These are phyloP conservation scores for Bombus ignitus DNA, from an alignment of 1,140 invertebrate species.

Conservation along the genomic window DNA sequence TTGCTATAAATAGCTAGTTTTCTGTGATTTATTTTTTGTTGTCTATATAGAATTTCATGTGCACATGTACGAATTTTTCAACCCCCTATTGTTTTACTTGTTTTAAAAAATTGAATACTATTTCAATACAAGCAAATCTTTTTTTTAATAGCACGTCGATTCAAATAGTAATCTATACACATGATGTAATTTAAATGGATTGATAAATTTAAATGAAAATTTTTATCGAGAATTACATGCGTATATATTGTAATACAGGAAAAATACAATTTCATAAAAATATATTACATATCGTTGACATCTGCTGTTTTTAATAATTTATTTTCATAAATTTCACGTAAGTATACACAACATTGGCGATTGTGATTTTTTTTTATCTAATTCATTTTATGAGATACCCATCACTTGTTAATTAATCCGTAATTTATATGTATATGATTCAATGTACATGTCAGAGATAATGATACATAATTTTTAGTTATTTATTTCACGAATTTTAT, in stretches of 20 bases:
- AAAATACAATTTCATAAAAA: constrained; percentile 4
- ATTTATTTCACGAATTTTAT: constrained; percentile 10
- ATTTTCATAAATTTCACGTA: constrained; percentile 59
- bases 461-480: constrained; percentile 19
- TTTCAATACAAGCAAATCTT: neutral
- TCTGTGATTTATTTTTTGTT: neutral
- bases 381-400: constrained; percentile 23
- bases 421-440: constrained; percentile 26
- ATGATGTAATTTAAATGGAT: neutral
- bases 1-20: neutral
- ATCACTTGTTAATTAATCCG: constrained; percentile 8
- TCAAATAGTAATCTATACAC: neutral
- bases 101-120: neutral
- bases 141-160: neutral
- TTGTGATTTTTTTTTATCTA: constrained; percentile 17
- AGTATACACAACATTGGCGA: constrained; percentile 60
- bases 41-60: neutral
- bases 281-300: neutral
- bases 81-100: neutral
- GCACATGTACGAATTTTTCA: neutral
- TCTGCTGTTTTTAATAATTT: constrained; percentile 50
- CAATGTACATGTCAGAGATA: constrained; percentile 16
- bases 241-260: neutral
- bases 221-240: neutral
- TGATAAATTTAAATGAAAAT: neutral